These are phyloP conservation scores for Cavia aperea DNA, from an alignment of 2,113 vertebrate genomes.

Conservation along the genomic window DNA sequence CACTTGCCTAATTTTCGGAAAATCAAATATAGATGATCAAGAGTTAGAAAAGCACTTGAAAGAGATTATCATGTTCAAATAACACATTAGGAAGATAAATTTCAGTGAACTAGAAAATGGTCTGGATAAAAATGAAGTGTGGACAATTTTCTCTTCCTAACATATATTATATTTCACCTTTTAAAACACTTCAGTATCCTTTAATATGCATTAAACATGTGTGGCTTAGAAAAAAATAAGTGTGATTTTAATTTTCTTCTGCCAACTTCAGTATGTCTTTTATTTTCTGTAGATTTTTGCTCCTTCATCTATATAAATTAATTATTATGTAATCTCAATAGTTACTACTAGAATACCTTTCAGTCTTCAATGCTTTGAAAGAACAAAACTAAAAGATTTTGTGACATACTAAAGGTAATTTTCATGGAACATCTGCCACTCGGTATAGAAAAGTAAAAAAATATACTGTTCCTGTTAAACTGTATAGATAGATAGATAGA, in stretches of 20 bases:
- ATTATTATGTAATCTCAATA: not conserved
- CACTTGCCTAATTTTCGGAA: not conserved
- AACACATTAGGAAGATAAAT: not conserved
- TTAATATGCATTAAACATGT: not conserved
- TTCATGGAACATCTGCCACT: not conserved
- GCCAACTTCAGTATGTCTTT: not conserved
- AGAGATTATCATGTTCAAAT: not conserved
- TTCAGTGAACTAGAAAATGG: not conserved
- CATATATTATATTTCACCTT: not conserved
- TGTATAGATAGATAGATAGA: not conserved
- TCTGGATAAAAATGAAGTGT: not conserved
- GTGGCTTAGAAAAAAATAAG: not conserved
- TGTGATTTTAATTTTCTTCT: constrained; percentile 21
- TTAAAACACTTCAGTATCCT: not conserved
- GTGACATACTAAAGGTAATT: not conserved
- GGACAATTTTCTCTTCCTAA: not conserved
- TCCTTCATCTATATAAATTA: not conserved
- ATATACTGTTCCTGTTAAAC: not conserved
- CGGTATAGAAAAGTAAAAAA: not conserved
- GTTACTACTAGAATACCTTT: not conserved
- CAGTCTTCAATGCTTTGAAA: not conserved
- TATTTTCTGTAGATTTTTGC: not conserved
- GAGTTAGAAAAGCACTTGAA: not conserved
- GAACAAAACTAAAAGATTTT: not conserved
- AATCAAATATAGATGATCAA: not conserved